Percentiles rank a stretch among this genome's conserved stretches.
Evolutionary conservation across 2,797 vertebrate species (phyloP).

Genomic region (Limnodromus scolopaceus): DNA sequence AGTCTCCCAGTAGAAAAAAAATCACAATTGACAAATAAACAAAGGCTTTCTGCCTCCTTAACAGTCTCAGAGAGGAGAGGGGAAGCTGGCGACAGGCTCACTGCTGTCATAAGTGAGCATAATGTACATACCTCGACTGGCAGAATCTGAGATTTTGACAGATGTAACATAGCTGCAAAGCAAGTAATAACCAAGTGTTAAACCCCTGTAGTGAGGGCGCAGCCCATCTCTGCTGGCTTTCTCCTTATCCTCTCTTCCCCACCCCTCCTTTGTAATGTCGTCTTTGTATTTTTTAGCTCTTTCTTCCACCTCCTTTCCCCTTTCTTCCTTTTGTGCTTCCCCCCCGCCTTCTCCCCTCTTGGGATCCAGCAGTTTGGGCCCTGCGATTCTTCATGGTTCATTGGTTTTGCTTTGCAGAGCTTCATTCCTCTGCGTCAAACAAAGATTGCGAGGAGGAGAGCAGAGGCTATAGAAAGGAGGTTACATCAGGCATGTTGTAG

Average conservation of each 20-base stretch:
- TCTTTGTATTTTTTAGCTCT: conserved; percentile 17
- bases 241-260: background rate
- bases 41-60: background rate
- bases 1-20: background rate
- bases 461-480: conserved; percentile 3
- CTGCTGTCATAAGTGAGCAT: conserved; percentile 35
- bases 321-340: background rate
- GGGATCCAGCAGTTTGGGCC: background rate
- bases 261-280: background rate
- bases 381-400: background rate
- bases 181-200: conserved; percentile 44
- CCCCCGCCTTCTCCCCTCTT: background rate
- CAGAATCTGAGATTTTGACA: conserved; percentile 54
- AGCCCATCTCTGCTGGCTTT: conserved; percentile 13
- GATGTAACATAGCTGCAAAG: conserved; percentile 55
- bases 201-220: background rate
- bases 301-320: background rate
- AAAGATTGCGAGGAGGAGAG: background rate
- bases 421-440: conserved; percentile 31
- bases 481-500: conserved; percentile 40
- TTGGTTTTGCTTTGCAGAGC: conserved; percentile 16
- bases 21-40: background rate
- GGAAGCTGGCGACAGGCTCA: background rate
- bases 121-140: conserved; percentile 41
- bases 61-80: background rate